These are phyloP conservation scores for Drosophila hamatofila DNA, from an alignment of 2,888 invertebrate genomes.

Conservation along the genomic window DNA sequence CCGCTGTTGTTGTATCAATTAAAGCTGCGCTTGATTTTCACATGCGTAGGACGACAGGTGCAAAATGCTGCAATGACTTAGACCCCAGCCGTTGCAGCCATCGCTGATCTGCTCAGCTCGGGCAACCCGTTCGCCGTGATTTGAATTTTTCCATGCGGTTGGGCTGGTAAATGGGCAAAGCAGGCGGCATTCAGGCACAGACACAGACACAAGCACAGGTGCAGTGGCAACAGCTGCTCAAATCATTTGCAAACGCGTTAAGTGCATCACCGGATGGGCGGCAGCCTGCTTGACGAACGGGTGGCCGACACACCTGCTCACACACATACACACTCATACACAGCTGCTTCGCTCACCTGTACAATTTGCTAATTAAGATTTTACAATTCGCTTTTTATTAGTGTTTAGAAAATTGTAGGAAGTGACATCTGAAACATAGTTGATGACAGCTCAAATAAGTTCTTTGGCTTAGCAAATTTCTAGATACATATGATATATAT, in stretches of 20 bases:
- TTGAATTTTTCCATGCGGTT: constrained; percentile 74
- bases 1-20: constrained; percentile 73
- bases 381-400: constrained; percentile 55
- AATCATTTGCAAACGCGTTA: constrained; percentile 78
- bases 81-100: constrained; percentile 19
- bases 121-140: constrained; percentile 54
- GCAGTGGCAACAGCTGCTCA: constrained; percentile 71
- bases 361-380: constrained; percentile 58
- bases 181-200: constrained; percentile 56
- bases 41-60: constrained; percentile 80
- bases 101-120: constrained; percentile 12
- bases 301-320: constrained; percentile 42
- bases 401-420: constrained; percentile 9
- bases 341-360: constrained; percentile 13
- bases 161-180: constrained; percentile 57
- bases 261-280: constrained; percentile 76
- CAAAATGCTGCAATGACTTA: constrained; percentile 75
- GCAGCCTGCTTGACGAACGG: constrained; percentile 46
- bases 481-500: not conserved
- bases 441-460: constrained; percentile 21
- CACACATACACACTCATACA: constrained; percentile 5
- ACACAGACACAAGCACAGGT: constrained; percentile 46
- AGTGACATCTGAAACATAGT: constrained; percentile 37
- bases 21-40: constrained; percentile 78
- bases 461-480: constrained; percentile 4